Evolutionary conservation across 2,888 invertebrate genomes (phyloP).

Genomic region (Marronus borbonicus): DNA sequence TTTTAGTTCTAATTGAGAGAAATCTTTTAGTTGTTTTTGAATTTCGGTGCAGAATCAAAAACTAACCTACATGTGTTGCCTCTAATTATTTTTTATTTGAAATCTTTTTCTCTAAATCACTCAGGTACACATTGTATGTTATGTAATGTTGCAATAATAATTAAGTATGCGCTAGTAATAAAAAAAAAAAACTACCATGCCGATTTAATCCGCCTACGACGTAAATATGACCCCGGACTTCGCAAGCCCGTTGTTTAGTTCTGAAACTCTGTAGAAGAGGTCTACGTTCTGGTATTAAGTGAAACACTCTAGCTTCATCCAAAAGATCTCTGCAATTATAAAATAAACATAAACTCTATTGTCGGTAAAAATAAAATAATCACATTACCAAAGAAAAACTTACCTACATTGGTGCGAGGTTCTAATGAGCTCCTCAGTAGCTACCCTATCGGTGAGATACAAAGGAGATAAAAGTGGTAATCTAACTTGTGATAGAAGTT

Average conservation of each 20-base stretch:
- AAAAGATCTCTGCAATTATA: slow-evolving; percentile 78
- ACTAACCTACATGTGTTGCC: too few relatives aligned
- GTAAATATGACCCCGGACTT: slow-evolving; percentile 86
- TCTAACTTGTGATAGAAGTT: slow-evolving; percentile 82
- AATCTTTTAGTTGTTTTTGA: too few relatives aligned
- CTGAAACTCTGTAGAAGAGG: slow-evolving; percentile 84
- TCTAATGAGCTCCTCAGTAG: slow-evolving; percentile 83
- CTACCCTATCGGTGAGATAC: slow-evolving; percentile 86
- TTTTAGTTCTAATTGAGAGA: too few relatives aligned
- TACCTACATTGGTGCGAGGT: slow-evolving; percentile 85
- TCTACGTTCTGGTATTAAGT: slow-evolving; percentile 88
- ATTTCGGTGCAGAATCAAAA: too few relatives aligned
- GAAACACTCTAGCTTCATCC: slow-evolving; percentile 91
- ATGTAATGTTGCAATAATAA: too few relatives aligned
- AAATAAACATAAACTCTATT: not conserved
- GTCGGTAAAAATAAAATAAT: not conserved
- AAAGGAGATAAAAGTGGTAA: slow-evolving; percentile 87
- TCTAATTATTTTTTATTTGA: too few relatives aligned
- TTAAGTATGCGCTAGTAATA: not conserved
- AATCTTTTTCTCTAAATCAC: too few relatives aligned
- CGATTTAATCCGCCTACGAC: slow-evolving; percentile 90
- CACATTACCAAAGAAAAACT: slow-evolving; percentile 41
- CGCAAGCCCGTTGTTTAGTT: slow-evolving; percentile 83
- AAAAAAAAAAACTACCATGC: slow-evolving; percentile 72
- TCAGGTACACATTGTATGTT: too few relatives aligned